A percentile compares a stretch with the other conserved stretches of the same genome.
phyloP scores from a whole-genome alignment of 2,888 invertebrate genomes.

The Eupithecia vulgata region DNA sequence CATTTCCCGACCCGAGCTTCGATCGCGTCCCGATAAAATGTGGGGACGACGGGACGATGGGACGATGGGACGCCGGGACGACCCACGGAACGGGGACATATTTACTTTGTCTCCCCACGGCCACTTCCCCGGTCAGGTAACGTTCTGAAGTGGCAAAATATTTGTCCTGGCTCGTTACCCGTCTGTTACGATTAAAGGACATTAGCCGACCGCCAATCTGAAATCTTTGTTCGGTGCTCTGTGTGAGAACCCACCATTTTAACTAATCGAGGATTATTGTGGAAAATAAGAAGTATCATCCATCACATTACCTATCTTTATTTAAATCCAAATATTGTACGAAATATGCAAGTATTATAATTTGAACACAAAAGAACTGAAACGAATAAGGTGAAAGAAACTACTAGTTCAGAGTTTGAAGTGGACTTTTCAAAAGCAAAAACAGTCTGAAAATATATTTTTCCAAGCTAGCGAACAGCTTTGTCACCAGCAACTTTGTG shows the following conservation, averaged over 20 bases:
- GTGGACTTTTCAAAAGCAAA: conserved; percentile 36
- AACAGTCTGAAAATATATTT: conserved; percentile 35
- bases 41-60: conserved; percentile 78
- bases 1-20: conserved; percentile 83
- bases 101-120: conserved; percentile 83
- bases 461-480: conserved; percentile 34
- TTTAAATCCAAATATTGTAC: background rate
- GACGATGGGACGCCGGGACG: conserved; percentile 68
- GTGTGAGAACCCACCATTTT: background rate
- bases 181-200: conserved; percentile 76
- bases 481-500: conserved; percentile 34
- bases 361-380: conserved; percentile 28
- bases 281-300: background rate
- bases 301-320: background rate
- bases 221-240: background rate
- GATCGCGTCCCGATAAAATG: conserved; percentile 84
- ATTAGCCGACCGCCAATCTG: conserved; percentile 61
- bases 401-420: conserved; percentile 32
- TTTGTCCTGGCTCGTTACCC: conserved; percentile 78
- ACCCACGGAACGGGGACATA: conserved; percentile 80
- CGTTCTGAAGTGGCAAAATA: conserved; percentile 81
- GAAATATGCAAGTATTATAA: background rate
- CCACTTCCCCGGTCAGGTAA: conserved; percentile 82
- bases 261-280: background rate
- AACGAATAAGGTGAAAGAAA: conserved; percentile 39